Percentiles rank a stretch among this genome's conserved stretches.
These are phyloP conservation scores for Cryptotermes secundus DNA, from an alignment of 1,140 invertebrate species.

Conservation along the genomic window DNA sequence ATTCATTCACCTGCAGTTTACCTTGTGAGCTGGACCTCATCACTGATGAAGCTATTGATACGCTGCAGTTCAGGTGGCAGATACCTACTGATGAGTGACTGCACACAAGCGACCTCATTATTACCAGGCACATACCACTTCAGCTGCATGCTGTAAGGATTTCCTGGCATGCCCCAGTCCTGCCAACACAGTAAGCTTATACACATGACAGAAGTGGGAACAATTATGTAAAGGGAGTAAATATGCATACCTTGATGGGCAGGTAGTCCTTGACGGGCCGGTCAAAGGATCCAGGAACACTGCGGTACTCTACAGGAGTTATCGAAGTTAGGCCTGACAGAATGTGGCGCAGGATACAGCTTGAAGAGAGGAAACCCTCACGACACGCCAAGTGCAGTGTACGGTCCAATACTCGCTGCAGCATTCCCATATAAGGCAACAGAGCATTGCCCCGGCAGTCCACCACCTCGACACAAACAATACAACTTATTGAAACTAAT, in stretches of 20 bases:
- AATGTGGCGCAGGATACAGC: conserved; percentile 50
- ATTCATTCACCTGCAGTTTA: not conserved
- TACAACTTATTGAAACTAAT: too few species aligned
- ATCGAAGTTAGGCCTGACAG: conserved; percentile 60
- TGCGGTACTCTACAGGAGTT: conserved; percentile 64
- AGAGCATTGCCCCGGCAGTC: conserved; percentile 61
- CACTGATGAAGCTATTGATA: conserved; percentile 45
- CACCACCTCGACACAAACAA: conserved; percentile 49
- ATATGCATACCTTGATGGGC: conserved; percentile 60
- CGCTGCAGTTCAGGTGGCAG: conserved; percentile 55
- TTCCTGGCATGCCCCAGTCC: conserved; percentile 78
- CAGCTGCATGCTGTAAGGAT: conserved; percentile 65
- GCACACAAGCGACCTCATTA: conserved; percentile 66
- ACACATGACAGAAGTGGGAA: not conserved
- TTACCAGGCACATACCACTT: conserved; percentile 75
- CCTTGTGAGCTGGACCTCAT: conserved; percentile 5
- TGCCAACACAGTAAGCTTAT: conserved; percentile 40
- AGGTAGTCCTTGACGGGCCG: conserved; percentile 68
- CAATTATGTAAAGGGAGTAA: not conserved
- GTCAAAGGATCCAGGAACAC: conserved; percentile 61
- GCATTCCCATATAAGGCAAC: conserved; percentile 59
- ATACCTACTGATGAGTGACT: conserved; percentile 65
- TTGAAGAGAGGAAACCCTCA: conserved; percentile 59
- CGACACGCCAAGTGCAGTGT: conserved; percentile 62
- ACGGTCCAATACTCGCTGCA: conserved; percentile 62